phyloP scores from a whole-genome alignment of 2,797 vertebrate genomes.

The Pristis pectinata region DNA sequence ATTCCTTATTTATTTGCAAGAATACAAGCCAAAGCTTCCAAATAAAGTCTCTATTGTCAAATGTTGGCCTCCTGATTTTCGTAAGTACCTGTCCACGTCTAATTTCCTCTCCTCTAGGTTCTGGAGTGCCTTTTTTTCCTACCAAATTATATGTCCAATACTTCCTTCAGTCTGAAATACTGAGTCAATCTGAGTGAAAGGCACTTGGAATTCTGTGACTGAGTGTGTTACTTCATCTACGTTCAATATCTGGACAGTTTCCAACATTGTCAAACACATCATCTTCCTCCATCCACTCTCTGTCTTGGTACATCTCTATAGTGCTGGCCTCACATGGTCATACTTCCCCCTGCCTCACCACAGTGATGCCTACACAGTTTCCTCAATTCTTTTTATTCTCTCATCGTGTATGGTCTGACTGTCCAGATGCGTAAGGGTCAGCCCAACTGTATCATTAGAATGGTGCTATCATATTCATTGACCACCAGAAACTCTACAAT shows the following conservation, averaged over 20 bases:
- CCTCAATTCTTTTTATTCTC: background rate
- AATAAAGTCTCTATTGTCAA: background rate
- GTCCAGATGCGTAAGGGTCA: background rate
- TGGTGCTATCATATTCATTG: background rate
- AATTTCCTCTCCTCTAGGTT: background rate
- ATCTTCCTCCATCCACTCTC: background rate
- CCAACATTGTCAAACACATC: background rate
- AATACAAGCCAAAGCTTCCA: background rate
- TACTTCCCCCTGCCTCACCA: background rate
- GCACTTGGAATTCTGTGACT: background rate
- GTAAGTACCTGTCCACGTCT: background rate
- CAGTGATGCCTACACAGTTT: background rate
- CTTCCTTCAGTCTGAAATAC: background rate
- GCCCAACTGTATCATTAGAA: background rate
- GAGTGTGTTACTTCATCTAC: background rate
- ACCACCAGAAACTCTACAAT: background rate
- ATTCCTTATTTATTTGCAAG: background rate
- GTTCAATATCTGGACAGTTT: background rate
- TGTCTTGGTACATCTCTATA: background rate
- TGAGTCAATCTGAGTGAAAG: background rate
- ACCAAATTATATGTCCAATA: background rate
- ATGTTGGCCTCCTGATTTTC: too few species aligned
- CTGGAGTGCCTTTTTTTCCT: too few species aligned
- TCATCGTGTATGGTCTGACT: background rate
- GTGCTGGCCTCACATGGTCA: background rate